phyloP scores from a whole-genome alignment of 1,140 invertebrate genomes.

The Homalodisca vitripennis region DNA sequence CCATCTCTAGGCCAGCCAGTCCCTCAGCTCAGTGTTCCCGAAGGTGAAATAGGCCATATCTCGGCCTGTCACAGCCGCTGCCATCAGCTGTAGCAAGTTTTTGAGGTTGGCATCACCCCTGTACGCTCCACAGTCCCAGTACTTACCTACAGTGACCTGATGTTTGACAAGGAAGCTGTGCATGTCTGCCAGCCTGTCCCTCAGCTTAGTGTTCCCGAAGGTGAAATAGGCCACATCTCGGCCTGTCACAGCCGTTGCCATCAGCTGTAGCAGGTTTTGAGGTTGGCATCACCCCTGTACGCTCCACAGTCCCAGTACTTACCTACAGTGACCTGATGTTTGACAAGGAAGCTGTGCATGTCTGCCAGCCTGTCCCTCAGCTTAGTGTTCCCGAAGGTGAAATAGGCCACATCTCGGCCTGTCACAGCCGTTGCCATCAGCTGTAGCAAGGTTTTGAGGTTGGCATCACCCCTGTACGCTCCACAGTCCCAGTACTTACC shows the following conservation, averaged over 20 bases:
- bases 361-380: constrained; percentile 68
- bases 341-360: constrained; percentile 65
- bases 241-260: constrained; percentile 73
- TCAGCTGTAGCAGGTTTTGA: constrained; percentile 91
- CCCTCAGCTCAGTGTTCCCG: constrained; percentile 65
- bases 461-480: constrained; percentile 84
- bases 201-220: constrained; percentile 72
- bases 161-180: constrained; percentile 60
- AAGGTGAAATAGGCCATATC: constrained; percentile 91
- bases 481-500: constrained; percentile 86
- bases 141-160: constrained; percentile 41
- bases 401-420: constrained; percentile 76
- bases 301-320: constrained; percentile 91
- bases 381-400: constrained; percentile 78
- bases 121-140: constrained; percentile 96
- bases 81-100: constrained; percentile 88
- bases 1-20: constrained; percentile 69
- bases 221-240: constrained; percentile 86
- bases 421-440: constrained; percentile 79
- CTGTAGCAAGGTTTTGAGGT: constrained; percentile 89
- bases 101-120: constrained; percentile 85
- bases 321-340: constrained; percentile 40
- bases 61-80: constrained; percentile 66
- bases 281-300: constrained; percentile 79
- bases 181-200: constrained; percentile 68